Evolutionary conservation across 2,113 vertebrate genomes (phyloP).

Genomic region (Elgaria multicarinata): DNA sequence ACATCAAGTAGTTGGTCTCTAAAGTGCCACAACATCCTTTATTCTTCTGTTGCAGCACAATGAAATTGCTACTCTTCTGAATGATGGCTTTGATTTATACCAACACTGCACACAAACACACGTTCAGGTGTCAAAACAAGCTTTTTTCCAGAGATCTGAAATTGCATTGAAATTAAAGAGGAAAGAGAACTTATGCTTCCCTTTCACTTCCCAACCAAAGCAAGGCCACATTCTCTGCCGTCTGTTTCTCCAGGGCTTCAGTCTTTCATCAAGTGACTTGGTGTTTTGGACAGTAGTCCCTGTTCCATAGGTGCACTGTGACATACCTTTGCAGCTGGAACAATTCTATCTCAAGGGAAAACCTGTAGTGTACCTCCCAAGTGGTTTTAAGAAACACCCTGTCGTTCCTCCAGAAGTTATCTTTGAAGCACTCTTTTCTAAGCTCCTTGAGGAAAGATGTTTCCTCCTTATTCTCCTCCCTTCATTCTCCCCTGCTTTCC

Average conservation of each 20-base stretch:
- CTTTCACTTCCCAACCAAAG: background rate
- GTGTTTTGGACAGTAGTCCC: background rate
- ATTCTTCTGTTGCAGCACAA: background rate
- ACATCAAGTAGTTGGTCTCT: no score
- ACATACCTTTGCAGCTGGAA: background rate
- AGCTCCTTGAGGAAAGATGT: slow-evolving; percentile 17
- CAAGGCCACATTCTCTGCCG: background rate
- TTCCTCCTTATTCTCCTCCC: slow-evolving; percentile 16
- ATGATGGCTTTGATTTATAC: background rate
- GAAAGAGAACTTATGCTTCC: background rate
- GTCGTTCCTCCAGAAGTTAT: slow-evolving; percentile 3
- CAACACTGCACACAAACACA: no score
- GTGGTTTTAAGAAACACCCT: background rate
- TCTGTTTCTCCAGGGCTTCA: background rate
- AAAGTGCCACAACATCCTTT: background rate
- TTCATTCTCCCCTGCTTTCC: background rate
- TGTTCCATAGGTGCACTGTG: background rate
- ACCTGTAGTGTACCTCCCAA: background rate
- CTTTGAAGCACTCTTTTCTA: slow-evolving; percentile 30
- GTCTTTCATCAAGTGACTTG: background rate
- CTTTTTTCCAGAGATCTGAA: background rate
- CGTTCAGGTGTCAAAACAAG: background rate
- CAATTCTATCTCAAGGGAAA: background rate
- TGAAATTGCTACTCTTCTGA: background rate
- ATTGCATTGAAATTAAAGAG: background rate